Conservation (phyloP, 2,888 invertebrate genomes). For the Pseudococcus viburni region DNA sequence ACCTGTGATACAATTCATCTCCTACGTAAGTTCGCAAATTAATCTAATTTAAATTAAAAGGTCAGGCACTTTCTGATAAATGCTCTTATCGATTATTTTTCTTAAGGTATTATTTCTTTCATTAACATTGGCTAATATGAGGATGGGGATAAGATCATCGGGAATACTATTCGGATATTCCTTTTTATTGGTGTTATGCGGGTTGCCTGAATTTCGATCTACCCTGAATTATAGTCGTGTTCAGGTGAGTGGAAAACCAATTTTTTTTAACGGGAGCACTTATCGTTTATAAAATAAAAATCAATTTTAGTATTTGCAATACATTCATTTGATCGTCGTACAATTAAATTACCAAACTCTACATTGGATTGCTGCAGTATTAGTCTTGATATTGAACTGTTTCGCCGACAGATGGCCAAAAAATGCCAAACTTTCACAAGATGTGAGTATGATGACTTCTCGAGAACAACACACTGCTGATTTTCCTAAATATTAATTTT, state of each 20-base stretch:
- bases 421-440: background rate
- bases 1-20: background rate
- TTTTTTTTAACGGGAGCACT: background rate
- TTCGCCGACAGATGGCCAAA: background rate
- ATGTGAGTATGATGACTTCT: background rate
- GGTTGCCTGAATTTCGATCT: conserved; percentile 82
- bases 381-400: background rate
- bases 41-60: background rate
- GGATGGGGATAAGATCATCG: conserved; percentile 90
- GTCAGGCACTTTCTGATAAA: background rate
- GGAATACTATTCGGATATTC: conserved; percentile 93
- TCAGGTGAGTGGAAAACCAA: background rate
- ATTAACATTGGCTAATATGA: conserved; percentile 84
- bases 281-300: background rate
- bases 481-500: background rate
- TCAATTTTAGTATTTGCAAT: background rate
- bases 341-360: background rate
- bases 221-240: conserved; percentile 70
- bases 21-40: background rate
- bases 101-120: conserved; percentile 80
- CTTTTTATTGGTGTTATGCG: conserved; percentile 82
- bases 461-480: background rate
- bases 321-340: background rate
- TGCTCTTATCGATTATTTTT: background rate
- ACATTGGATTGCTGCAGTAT: background rate